These are phyloP conservation scores for Rhegmatorhina hoffmannsi DNA, from an alignment of 2,113 vertebrate genomes.

Conservation along the genomic window DNA sequence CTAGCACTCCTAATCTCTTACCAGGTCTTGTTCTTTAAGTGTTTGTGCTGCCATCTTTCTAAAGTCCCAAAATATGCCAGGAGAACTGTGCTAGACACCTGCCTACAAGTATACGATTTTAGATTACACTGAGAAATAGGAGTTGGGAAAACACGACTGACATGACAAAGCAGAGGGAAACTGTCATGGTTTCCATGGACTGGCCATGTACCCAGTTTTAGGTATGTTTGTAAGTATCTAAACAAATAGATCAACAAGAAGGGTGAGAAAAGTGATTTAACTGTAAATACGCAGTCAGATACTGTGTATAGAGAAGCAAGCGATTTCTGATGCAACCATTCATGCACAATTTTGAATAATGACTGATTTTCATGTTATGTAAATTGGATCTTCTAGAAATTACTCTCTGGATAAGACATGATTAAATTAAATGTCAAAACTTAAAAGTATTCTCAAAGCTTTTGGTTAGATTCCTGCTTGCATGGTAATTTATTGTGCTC, in stretches of 20 bases:
- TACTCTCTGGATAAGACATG: background rate
- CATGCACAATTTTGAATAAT: background rate
- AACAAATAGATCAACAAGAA: slow-evolving; percentile 7
- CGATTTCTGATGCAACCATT: background rate
- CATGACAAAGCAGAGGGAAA: background rate
- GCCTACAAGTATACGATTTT: background rate
- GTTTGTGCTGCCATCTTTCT: background rate
- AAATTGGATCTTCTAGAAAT: background rate
- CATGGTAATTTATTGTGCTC: background rate
- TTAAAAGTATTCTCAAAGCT: background rate
- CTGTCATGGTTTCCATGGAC: background rate
- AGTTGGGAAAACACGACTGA: background rate
- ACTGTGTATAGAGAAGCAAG: background rate
- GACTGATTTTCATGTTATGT: background rate
- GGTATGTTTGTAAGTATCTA: background rate
- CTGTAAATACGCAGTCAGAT: background rate
- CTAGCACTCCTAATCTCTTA: background rate
- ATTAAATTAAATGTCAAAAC: slow-evolving; percentile 45
- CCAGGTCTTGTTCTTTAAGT: background rate
- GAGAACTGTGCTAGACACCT: background rate
- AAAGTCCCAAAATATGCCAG: background rate
- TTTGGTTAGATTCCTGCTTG: background rate
- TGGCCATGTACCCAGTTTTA: background rate
- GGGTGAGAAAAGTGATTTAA: background rate
- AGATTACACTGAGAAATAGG: background rate